A percentile compares a stretch with the other conserved stretches of the same genome.
Evolutionary conservation across 2,113 vertebrate species (phyloP).

Genomic region (Cottus gobio): DNA sequence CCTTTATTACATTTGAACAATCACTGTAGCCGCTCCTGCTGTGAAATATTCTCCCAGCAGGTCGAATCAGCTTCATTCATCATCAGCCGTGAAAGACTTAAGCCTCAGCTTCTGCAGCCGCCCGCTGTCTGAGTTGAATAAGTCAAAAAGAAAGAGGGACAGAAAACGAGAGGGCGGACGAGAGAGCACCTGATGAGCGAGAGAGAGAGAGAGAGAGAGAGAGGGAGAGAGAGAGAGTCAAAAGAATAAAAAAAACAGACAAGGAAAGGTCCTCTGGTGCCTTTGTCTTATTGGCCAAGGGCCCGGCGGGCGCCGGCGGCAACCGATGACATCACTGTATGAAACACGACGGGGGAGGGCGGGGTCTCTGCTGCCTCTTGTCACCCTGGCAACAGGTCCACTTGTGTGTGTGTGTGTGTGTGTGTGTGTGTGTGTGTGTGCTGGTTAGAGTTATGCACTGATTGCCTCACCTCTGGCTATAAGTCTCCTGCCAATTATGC

Average conservation of each 20-base stretch:
- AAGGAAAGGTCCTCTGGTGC: conserved; percentile 53
- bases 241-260: conserved; percentile 5
- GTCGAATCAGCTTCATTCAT: conserved; percentile 56
- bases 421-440: conserved; percentile 8
- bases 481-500: conserved; percentile 24
- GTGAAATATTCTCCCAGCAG: conserved; percentile 19
- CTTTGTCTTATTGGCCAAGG: conserved; percentile 72
- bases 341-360: conserved; percentile 57
- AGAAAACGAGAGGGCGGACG: conserved; percentile 32
- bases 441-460: conserved; percentile 53
- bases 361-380: conserved; percentile 62
- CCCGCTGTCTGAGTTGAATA: conserved; percentile 60
- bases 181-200: conserved; percentile 57
- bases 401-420: conserved; percentile 21
- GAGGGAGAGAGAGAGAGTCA: conserved; percentile 9
- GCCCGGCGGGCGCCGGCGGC: conserved; percentile 44
- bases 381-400: conserved; percentile 77
- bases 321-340: conserved; percentile 72
- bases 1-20: neutral
- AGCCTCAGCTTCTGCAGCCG: conserved; percentile 38
- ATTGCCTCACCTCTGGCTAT: conserved; percentile 57
- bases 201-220: neutral
- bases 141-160: conserved; percentile 51
- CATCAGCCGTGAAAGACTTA: conserved; percentile 33
- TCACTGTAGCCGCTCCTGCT: conserved; percentile 1